Evolutionary conservation across 2,113 vertebrate species (phyloP).

Genomic region (Osmerus eperlanus): DNA sequence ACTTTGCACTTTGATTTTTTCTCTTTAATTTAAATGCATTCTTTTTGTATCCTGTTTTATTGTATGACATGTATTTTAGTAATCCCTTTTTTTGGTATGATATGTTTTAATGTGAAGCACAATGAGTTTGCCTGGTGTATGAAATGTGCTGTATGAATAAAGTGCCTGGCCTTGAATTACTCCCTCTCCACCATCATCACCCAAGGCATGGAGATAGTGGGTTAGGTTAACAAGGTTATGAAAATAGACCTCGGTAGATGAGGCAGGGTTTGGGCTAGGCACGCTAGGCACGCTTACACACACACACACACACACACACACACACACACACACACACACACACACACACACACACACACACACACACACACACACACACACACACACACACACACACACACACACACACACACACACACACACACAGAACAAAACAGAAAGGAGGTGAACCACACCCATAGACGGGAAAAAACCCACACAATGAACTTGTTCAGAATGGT

Average conservation of each 20-base stretch:
- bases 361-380: constrained; percentile 13
- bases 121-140: too few relatives aligned
- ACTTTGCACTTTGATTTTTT: too few relatives aligned
- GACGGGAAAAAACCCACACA: constrained; percentile 34
- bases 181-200: too few relatives aligned
- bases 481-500: constrained; percentile 4
- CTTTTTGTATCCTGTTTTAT: too few relatives aligned
- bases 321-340: constrained; percentile 11
- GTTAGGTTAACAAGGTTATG: too few relatives aligned
- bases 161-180: too few relatives aligned
- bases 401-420: constrained; percentile 6
- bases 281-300: not conserved
- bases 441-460: constrained; percentile 22
- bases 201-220: too few relatives aligned
- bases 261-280: not conserved
- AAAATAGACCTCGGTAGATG: not conserved
- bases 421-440: constrained; percentile 27
- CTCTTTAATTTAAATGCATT: too few relatives aligned
- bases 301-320: constrained; percentile 9
- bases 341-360: constrained; percentile 13
- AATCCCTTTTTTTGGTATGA: too few relatives aligned
- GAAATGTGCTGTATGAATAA: too few relatives aligned
- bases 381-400: constrained; percentile 9
- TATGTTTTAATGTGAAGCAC: too few relatives aligned
- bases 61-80: too few relatives aligned